Percentiles rank a stretch among this genome's conserved stretches.
phyloP scores from a whole-genome alignment of 2,888 invertebrate genomes.

The Bugula neritina region DNA sequence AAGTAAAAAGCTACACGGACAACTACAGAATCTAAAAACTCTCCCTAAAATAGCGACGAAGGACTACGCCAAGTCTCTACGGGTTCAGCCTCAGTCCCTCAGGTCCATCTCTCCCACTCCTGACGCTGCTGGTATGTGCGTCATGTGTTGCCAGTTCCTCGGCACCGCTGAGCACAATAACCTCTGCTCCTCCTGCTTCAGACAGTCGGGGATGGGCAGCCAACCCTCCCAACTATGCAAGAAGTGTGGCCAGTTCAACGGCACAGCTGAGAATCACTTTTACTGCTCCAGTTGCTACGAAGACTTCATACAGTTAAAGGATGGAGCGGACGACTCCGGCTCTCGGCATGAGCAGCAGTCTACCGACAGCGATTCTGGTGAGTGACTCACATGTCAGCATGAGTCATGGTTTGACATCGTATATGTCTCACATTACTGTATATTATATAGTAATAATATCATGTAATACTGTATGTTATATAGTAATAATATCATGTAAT shows the following conservation, averaged over 20 bases:
- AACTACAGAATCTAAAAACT: background rate
- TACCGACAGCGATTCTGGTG: constrained; percentile 1
- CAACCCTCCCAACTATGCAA: background rate
- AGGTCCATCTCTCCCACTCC: background rate
- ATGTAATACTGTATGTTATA: too few species aligned
- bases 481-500: too few species aligned
- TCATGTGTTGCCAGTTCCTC: constrained; percentile 3
- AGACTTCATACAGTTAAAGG: background rate
- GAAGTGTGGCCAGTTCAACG: background rate
- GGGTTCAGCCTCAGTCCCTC: background rate
- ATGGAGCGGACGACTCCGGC: background rate
- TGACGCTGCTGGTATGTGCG: background rate
- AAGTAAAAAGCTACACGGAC: background rate
- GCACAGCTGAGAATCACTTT: constrained; percentile 2
- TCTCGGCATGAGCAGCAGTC: background rate
- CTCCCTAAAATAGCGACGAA: background rate
- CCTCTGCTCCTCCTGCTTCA: constrained; percentile 20
- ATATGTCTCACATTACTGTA: too few species aligned
- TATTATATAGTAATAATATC: too few species aligned
- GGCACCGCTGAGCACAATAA: constrained; percentile 11
- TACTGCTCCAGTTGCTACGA: constrained; percentile 13
- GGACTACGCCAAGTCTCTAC: background rate
- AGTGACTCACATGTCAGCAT: too few species aligned
- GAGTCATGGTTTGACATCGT: too few species aligned
- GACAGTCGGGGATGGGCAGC: background rate